Conservation (phyloP, 2,888 invertebrate species). For the Erannis defoliaria region DNA sequence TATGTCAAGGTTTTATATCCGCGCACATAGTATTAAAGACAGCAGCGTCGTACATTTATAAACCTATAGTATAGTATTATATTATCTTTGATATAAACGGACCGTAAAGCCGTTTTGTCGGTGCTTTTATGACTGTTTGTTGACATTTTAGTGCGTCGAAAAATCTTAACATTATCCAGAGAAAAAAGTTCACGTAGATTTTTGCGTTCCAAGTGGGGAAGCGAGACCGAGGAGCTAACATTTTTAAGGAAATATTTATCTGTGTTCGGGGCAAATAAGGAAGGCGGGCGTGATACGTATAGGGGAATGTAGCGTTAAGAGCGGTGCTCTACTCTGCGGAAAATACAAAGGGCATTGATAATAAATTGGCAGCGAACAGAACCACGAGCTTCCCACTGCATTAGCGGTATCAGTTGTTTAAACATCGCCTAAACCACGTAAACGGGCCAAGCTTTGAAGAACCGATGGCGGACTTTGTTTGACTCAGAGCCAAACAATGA, state of each 20-base stretch:
- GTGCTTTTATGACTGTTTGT: conserved; percentile 64
- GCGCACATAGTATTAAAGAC: conserved; percentile 12
- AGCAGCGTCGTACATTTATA: conserved; percentile 54
- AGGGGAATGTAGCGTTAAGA: conserved; percentile 43
- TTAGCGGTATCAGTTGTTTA: conserved; percentile 62
- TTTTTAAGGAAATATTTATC: conserved; percentile 31
- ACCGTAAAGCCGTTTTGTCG: conserved; percentile 68
- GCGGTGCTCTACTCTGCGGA: conserved; percentile 41
- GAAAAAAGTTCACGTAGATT: conserved; percentile 32
- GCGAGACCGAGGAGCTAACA: conserved; percentile 32
- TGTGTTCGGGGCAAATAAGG: conserved; percentile 30
- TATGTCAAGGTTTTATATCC: conserved; percentile 41
- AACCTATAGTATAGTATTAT: too few species aligned
- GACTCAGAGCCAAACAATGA: conserved; percentile 70
- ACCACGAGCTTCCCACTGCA: too few species aligned
- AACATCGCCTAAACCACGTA: conserved; percentile 48
- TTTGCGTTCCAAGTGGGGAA: conserved; percentile 42
- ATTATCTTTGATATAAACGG: too few species aligned
- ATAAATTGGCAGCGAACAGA: conserved; percentile 49
- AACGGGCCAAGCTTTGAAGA: conserved; percentile 48
- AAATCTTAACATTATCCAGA: conserved; percentile 23
- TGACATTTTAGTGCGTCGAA: conserved; percentile 50
- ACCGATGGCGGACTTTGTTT: conserved; percentile 77
- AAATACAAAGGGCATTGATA: conserved; percentile 48
- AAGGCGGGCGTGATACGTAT: conserved; percentile 27